phyloP scores from a whole-genome alignment of 1,140 invertebrate genomes.

The Argopecten irradians region DNA sequence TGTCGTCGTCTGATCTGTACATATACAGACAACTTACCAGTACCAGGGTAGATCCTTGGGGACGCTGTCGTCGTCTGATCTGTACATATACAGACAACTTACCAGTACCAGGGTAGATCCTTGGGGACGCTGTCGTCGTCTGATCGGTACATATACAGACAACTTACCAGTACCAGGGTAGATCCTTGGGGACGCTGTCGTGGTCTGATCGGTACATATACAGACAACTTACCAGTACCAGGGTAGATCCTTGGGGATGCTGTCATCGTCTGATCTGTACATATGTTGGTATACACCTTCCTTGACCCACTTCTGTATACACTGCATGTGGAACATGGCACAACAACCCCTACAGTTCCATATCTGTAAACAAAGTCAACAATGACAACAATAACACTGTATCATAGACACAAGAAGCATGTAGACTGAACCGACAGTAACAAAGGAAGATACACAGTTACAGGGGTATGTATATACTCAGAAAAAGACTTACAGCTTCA shows the following conservation, averaged over 20 bases:
- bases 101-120: not conserved
- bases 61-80: no score
- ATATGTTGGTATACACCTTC: conserved; percentile 86
- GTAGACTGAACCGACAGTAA: not conserved
- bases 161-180: not conserved
- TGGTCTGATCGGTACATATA: no score
- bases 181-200: no score
- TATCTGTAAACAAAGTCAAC: conserved; percentile 81
- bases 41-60: no score
- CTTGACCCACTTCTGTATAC: conserved; percentile 94
- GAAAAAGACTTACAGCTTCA: no score
- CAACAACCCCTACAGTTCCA: conserved; percentile 90
- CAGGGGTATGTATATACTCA: no score
- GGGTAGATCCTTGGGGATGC: conserved; percentile 71
- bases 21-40: no score
- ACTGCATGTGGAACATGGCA: conserved; percentile 90
- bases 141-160: no score
- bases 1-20: no score
- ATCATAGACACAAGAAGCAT: not conserved
- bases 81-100: not conserved
- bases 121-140: no score
- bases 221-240: conserved; percentile 78
- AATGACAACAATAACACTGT: not conserved
- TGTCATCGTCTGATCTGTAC: conserved; percentile 65
- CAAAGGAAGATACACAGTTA: no score